Percentiles rank a stretch among this genome's conserved stretches.
These are phyloP conservation scores for Sarcophaga rosellei DNA, from an alignment of 2,888 invertebrate genomes.

Conservation along the genomic window DNA sequence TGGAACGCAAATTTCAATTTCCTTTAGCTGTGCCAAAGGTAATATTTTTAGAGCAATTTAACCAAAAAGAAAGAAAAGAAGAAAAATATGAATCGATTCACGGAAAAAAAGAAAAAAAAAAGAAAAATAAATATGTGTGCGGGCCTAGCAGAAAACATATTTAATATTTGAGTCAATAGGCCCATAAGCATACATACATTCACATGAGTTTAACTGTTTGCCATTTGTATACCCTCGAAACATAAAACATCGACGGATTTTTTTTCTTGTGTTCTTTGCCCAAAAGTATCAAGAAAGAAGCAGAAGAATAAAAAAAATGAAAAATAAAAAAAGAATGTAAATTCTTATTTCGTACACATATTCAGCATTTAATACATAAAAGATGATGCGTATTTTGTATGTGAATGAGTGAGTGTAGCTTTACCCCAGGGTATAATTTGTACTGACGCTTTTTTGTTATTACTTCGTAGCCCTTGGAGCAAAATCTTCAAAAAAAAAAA, in stretches of 20 bases:
- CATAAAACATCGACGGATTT: conserved; percentile 17
- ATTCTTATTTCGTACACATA: conserved; percentile 21
- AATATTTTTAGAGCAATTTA: conserved; percentile 46
- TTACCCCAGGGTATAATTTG: conserved; percentile 56
- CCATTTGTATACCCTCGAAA: conserved; percentile 23
- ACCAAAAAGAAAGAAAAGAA: conserved; percentile 17
- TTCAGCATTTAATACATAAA: conserved; percentile 34
- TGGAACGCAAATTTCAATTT: conserved; percentile 28
- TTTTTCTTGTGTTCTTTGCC: conserved; percentile 22
- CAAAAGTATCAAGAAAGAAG: background rate
- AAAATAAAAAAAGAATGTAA: conserved; percentile 1
- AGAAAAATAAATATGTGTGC: background rate
- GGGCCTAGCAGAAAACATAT: conserved; percentile 1
- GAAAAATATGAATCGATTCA: conserved; percentile 9
- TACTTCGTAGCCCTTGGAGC: conserved; percentile 33
- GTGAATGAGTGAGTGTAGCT: background rate
- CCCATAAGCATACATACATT: background rate
- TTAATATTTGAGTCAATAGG: conserved; percentile 14
- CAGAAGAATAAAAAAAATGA: background rate
- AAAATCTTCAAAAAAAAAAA: conserved; percentile 16
- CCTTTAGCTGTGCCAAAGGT: conserved; percentile 42
- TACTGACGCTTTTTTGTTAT: conserved; percentile 46
- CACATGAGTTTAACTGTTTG: background rate
- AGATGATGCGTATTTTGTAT: conserved; percentile 17
- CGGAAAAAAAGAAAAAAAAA: background rate